Evolutionary conservation across 2,888 invertebrate species (phyloP), one percentile per base, ranked within the genome.

Genomic region (Cremastobaeus sp.): DNA sequence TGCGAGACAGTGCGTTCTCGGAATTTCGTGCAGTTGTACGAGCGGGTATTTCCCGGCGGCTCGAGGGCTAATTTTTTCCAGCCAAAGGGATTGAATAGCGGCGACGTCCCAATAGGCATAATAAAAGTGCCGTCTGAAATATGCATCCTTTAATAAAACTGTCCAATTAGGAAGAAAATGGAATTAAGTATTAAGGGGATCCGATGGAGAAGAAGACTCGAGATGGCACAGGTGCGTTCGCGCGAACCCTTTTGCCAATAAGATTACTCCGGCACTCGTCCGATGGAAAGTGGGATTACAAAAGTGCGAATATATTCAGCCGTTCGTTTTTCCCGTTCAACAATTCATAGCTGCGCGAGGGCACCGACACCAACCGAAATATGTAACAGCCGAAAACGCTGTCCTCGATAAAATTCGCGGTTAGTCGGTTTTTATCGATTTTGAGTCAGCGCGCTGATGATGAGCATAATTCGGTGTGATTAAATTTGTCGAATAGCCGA

Each of bases 111-210:
- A 82, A 85, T 84, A 83, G 85, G 84, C 84, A 79, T 87, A 85
- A 88, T 86, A 86, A 88, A 87, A 88, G 83, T 81, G 81, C 84
- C 86, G 85, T 85, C 83, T 87, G 85, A 87, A 88, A 87, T 88
- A 87, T 87, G 87, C 85, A 87, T 86, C 84, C 83, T 85, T 85
- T 87, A 85, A 86, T 86, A 86, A 87, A 86, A 86, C 83, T 84
- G 84, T 86, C 86, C 86, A 88, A 88, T 88, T 87, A 88, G 83
- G 81, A 77, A 81, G 84, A 80, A 71, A 84, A 87, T 87, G 85
- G 84, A 86, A 88, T 88, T 86, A 87, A 84, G 84, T 84, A 85
- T 86, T 85, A 84, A 85, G 79, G 82, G 82, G 79, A 21, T 21
- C 82, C 82, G 83, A 81, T 81, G 78, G 79, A 73, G 17, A 77